Evolutionary conservation across 2,113 vertebrate species (phyloP).

Genomic region (Mobula hypostoma): DNA sequence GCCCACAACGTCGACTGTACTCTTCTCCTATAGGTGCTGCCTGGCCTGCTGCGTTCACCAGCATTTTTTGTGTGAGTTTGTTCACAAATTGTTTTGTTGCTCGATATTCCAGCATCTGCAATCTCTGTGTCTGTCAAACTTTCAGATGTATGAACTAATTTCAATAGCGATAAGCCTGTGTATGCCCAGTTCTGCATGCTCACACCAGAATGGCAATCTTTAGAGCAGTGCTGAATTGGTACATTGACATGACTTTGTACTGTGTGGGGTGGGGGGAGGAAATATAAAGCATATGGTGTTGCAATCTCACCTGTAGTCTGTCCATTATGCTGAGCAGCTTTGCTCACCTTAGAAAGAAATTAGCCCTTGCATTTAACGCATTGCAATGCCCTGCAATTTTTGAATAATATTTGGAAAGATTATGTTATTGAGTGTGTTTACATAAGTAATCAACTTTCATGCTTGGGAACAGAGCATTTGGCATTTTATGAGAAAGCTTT

Average conservation of each 20-base stretch:
- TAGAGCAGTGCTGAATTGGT: background rate
- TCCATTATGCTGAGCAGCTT: background rate
- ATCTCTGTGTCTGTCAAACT: too few species aligned
- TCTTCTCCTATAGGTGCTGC: too few species aligned
- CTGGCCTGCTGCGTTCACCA: too few species aligned
- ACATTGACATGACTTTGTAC: background rate
- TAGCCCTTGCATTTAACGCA: too few species aligned
- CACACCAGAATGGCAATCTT: background rate
- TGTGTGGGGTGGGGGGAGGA: background rate
- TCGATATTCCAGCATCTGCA: too few species aligned
- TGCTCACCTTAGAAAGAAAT: background rate
- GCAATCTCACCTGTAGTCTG: background rate
- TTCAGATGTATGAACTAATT: background rate
- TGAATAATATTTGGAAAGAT: background rate
- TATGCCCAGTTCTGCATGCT: background rate
- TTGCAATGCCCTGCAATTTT: background rate
- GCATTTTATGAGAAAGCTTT: background rate
- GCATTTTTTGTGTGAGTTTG: too few species aligned
- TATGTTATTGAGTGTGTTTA: background rate
- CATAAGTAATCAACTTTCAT: background rate
- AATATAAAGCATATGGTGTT: background rate
- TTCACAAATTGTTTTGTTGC: too few species aligned
- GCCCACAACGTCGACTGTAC: too few species aligned
- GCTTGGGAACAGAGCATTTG: background rate
- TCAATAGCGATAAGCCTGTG: background rate